These are phyloP conservation scores for Andrena trimmerana DNA, from an alignment of 2,888 invertebrate species.

Conservation along the genomic window DNA sequence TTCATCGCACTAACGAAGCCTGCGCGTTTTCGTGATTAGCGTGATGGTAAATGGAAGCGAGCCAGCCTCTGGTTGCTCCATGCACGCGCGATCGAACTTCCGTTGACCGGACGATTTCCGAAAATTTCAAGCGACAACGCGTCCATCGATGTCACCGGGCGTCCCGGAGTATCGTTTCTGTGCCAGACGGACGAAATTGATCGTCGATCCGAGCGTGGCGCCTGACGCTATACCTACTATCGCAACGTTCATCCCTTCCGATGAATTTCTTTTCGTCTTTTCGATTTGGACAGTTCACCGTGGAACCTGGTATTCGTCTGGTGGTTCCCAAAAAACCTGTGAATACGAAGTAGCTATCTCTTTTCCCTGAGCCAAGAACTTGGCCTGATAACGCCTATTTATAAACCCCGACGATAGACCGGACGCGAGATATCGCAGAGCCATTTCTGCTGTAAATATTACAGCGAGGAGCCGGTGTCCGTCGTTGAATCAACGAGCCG, in stretches of 20 bases:
- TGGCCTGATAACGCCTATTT: constrained; percentile 19
- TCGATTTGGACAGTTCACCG: too few relatives aligned
- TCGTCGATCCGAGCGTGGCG: constrained; percentile 20
- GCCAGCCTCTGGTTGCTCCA: constrained; percentile 4
- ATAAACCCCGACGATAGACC: constrained; percentile 6
- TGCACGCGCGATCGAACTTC: constrained; percentile 27
- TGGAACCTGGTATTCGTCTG: too few relatives aligned
- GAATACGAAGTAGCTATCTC: neutral
- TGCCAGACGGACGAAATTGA: constrained; percentile 35
- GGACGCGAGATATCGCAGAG: neutral
- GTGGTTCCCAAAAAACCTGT: neutral
- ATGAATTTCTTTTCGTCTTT: neutral
- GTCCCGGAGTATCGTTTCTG: constrained; percentile 33
- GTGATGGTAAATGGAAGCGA: constrained; percentile 52
- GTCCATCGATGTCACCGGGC: constrained; percentile 39
- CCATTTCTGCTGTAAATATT: constrained; percentile 19
- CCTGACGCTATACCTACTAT: neutral
- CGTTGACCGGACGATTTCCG: constrained; percentile 48
- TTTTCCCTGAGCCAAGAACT: neutral
- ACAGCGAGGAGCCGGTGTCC: neutral
- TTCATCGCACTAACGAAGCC: constrained; percentile 71
- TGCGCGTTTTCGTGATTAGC: constrained; percentile 54
- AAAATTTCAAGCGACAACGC: constrained; percentile 50
- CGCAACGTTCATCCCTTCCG: neutral
- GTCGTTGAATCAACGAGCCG: constrained; percentile 13